These are phyloP conservation scores for Bombus fervidus DNA, from an alignment of 1,140 invertebrate genomes.

Conservation along the genomic window DNA sequence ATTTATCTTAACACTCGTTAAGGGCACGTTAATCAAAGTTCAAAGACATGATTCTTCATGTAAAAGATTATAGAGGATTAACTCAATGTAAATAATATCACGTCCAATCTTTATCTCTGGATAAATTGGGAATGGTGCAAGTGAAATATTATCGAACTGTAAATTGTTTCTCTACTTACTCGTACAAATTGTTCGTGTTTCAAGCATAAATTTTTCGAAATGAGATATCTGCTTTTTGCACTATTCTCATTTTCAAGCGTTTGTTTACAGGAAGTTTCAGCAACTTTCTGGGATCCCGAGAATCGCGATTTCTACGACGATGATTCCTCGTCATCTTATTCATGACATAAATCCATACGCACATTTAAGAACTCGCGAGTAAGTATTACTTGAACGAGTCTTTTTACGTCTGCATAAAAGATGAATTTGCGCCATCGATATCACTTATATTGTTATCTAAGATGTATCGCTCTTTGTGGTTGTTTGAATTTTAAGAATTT, in stretches of 20 bases:
- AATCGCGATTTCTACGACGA: neutral
- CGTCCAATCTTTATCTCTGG: neutral
- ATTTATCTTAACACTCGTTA: neutral
- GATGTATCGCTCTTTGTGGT: slow-evolving; percentile 13
- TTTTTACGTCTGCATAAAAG: neutral
- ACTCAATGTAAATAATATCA: neutral
- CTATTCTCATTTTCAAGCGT: neutral
- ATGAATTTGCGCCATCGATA: neutral
- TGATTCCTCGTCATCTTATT: neutral
- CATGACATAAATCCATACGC: neutral
- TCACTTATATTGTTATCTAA: neutral
- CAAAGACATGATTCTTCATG: neutral
- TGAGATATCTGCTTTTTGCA: neutral
- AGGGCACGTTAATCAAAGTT: neutral
- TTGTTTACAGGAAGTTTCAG: neutral
- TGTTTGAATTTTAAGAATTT: slow-evolving; percentile 29
- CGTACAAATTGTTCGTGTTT: neutral
- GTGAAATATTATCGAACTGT: neutral
- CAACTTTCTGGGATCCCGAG: neutral
- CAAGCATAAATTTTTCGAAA: neutral
- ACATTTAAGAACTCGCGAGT: neutral
- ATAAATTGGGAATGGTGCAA: neutral
- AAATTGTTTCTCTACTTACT: neutral
- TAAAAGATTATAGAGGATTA: neutral
- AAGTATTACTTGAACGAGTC: neutral